Evolutionary conservation across 2,113 vertebrate species (phyloP).

Genomic region (Rhea americana): DNA sequence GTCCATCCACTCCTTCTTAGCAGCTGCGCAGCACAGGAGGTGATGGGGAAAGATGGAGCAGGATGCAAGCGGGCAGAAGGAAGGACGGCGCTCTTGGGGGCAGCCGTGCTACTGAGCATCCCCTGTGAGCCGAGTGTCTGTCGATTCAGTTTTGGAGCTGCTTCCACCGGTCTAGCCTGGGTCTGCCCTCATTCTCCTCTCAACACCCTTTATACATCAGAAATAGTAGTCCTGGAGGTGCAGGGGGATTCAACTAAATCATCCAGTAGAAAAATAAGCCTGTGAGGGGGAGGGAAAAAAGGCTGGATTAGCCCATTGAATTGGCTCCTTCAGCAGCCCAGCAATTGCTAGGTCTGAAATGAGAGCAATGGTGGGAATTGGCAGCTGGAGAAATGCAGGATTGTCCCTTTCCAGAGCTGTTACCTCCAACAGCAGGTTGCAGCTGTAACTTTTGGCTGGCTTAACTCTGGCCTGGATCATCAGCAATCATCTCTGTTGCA

Average conservation of each 20-base stretch:
- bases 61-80: background rate
- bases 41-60: background rate
- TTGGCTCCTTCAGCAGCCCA: background rate
- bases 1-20: background rate
- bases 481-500: accelerated
- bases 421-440: background rate
- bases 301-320: background rate
- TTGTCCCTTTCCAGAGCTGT: background rate
- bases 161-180: background rate
- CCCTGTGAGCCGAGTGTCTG: too few species aligned
- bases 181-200: background rate
- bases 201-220: background rate
- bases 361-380: background rate
- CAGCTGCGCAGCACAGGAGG: background rate
- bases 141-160: background rate
- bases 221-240: background rate
- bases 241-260: background rate
- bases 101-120: background rate
- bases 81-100: background rate
- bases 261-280: background rate
- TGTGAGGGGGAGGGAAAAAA: too few species aligned
- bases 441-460: accelerated
- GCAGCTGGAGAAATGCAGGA: background rate
- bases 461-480: background rate
- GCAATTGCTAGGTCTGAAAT: background rate